phyloP scores from a whole-genome alignment of 2,797 vertebrate genomes.

The Tamandua tetradactyla region DNA sequence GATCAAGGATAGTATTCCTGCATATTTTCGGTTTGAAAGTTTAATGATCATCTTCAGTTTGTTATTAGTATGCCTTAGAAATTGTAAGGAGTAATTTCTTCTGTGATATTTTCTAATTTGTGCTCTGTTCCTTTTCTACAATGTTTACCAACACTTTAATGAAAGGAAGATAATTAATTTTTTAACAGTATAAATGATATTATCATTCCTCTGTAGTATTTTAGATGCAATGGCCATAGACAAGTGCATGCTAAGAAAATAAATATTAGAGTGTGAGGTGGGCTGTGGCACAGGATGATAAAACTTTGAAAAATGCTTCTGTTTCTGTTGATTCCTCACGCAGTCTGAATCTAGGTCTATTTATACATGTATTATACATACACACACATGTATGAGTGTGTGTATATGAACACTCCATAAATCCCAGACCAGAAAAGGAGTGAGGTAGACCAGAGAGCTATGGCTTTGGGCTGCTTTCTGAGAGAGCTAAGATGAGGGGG shows the following conservation, averaged over 20 bases:
- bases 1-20: neutral
- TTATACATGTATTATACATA: neutral
- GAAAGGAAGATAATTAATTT: neutral
- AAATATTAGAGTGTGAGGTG: neutral
- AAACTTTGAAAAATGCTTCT: neutral
- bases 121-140: too few relatives aligned
- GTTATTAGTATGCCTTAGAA: neutral
- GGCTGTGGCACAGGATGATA: neutral
- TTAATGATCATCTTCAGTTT: neutral
- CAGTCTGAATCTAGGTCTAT: neutral
- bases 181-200: neutral
- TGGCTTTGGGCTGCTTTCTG: neutral
- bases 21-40: slow-evolving; percentile 7
- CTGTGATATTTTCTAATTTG: neutral
- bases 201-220: neutral
- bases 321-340: neutral
- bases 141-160: slow-evolving; percentile 24
- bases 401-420: neutral
- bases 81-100: slow-evolving; percentile 8
- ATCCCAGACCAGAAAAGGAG: neutral
- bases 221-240: neutral
- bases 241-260: neutral
- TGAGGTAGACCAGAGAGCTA: too few relatives aligned
- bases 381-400: neutral
- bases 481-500: neutral